Evolutionary conservation across 2,888 invertebrate species (phyloP), one percentile per base, ranked within the genome.

Genomic region (Adelphocoris suturalis): DNA sequence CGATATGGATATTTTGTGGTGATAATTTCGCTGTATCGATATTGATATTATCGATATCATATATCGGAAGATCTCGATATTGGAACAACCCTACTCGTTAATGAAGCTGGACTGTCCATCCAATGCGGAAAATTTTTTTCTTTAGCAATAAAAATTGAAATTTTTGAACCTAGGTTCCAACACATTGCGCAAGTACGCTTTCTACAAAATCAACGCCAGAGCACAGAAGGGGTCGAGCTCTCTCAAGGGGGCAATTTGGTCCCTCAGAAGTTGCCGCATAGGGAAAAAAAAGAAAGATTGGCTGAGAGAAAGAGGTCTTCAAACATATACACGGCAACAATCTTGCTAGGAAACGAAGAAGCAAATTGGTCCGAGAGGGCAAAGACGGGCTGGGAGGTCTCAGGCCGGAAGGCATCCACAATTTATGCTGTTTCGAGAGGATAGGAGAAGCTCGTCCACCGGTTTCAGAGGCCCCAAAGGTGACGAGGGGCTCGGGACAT

Each of bases 361-460:
- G 52, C 82, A 82, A 48, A 82, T 82, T 82, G 82, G 48, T 82
- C 46, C 14, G 47, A 47, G 82, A 23, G 46, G 16, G n/a, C 27
- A 47, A 46, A n/a, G 82, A 82, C n/a, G 82, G 52, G 23, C 37
- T n/a, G 37, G 80, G 52, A 19, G 78, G 37, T 7, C 16, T 16
- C n/a, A n/a, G 37, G 23, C 46, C 78, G 37, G 78, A 78, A 78
- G 78, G 52, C 82, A 82, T 82, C 82, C 27, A 82, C 82, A 82
- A 82, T 82, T 82, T 82, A 82, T 82, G 82, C 82, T 27, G 82
- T 82, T 82, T 52, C 52, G 48, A 47, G 78, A 16, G 46, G 78
- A 75, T 12, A 75, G n/a, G 80, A 9, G 27, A 2, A 14, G 46
- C 13, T 76, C 76, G 37, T 11, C 12, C 28, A 75, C 78, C 47